These are phyloP conservation scores for Silurus lanzhouensis DNA, from an alignment of 2,797 vertebrate genomes.

Conservation along the genomic window DNA sequence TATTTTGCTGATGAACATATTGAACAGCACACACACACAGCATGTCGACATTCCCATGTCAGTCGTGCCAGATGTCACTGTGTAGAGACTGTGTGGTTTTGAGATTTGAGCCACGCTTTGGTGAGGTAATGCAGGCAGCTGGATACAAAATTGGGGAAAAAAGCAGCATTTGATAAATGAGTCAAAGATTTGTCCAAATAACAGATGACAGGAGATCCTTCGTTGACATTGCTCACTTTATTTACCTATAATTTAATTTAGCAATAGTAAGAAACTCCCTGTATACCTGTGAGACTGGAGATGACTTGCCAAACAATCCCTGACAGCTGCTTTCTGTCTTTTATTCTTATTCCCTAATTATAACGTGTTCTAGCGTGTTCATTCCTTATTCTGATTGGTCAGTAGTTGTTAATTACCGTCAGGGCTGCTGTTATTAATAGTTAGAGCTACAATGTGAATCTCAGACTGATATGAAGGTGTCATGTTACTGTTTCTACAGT, in stretches of 20 bases:
- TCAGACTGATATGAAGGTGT: not conserved
- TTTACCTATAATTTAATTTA: not conserved
- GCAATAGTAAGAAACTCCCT: not conserved
- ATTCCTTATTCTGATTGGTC: not conserved
- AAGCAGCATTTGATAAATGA: constrained; percentile 47
- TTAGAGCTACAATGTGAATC: not conserved
- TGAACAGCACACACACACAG: not conserved
- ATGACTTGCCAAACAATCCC: not conserved
- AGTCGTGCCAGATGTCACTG: constrained; percentile 49
- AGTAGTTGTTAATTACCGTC: not conserved
- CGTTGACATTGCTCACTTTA: not conserved
- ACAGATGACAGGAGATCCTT: constrained; percentile 13
- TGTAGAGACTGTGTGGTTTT: constrained; percentile 56
- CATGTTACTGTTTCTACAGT: not conserved
- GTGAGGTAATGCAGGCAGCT: constrained; percentile 54
- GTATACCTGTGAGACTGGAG: not conserved
- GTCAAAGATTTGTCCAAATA: constrained; percentile 45
- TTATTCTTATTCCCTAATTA: not conserved
- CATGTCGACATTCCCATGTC: constrained; percentile 13
- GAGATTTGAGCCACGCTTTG: constrained; percentile 51
- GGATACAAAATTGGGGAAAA: constrained; percentile 31
- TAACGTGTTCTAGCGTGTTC: not conserved
- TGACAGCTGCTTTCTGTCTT: not conserved
- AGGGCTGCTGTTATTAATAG: not conserved
- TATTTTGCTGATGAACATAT: not conserved